Conservation (phyloP, 1,140 invertebrate species). For the Hermetia illucens region DNA sequence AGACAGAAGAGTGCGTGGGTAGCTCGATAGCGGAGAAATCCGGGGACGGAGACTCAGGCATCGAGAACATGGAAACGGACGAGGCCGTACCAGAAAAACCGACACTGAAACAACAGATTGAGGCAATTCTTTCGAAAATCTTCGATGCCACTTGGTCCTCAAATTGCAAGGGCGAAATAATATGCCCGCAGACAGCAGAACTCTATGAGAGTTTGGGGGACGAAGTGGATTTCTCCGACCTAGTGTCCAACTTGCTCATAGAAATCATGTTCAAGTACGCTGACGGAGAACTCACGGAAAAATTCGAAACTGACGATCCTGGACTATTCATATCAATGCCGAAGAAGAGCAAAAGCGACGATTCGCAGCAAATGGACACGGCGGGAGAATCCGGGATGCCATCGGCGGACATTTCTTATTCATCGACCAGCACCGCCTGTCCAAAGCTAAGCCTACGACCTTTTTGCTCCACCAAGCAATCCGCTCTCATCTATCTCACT, state of each 20-base stretch:
- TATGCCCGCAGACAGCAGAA: conserved; percentile 41
- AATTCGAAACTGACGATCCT: neutral
- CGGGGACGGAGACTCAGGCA: conserved; percentile 53
- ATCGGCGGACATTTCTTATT: neutral
- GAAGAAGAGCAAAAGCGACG: conserved; percentile 28
- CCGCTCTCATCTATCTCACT: conserved; percentile 17
- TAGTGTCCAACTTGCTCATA: conserved; percentile 44
- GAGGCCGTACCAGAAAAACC: conserved; percentile 12
- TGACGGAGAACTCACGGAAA: conserved; percentile 31
- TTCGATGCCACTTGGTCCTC: conserved; percentile 44
- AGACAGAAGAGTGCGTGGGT: conserved; percentile 35
- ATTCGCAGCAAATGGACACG: conserved; percentile 20
- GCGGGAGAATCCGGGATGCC: neutral
- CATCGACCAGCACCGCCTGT: neutral
- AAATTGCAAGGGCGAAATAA: conserved; percentile 35
- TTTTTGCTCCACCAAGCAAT: conserved; percentile 16
- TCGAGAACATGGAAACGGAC: conserved; percentile 58
- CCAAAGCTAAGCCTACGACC: neutral
- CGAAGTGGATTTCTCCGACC: conserved; percentile 17
- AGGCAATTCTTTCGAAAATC: conserved; percentile 38
- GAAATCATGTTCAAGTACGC: conserved; percentile 42
- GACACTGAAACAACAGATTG: conserved; percentile 36
- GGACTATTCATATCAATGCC: conserved; percentile 19
- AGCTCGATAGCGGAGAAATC: conserved; percentile 29
- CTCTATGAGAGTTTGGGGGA: conserved; percentile 23